Evolutionary conservation across 2,797 vertebrate genomes (phyloP).

Genomic region (Phrynocephalus guinanensis): DNA sequence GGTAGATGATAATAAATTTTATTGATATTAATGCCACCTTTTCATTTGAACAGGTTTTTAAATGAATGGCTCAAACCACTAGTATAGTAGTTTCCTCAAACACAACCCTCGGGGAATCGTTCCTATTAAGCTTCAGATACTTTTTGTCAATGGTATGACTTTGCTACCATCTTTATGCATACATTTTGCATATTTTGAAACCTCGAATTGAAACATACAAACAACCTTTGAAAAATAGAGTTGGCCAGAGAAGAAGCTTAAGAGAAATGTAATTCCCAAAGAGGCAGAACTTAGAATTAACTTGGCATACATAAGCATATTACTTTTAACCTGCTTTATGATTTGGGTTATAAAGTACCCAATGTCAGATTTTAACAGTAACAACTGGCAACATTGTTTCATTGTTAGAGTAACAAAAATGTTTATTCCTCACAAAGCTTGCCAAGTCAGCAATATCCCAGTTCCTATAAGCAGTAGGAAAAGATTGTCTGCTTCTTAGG

Average conservation of each 20-base stretch:
- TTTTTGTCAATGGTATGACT: no score
- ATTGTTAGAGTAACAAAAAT: background rate
- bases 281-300: background rate
- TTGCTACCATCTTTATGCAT: background rate
- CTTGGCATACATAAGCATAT: background rate
- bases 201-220: no score
- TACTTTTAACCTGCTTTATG: background rate
- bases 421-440: background rate
- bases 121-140: background rate
- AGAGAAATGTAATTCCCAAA: background rate
- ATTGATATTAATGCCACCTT: background rate
- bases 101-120: background rate
- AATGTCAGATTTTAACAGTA: background rate
- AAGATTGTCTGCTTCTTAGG: no score
- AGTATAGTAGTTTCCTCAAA: background rate
- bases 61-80: background rate
- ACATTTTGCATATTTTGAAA: background rate
- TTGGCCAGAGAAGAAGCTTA: background rate
- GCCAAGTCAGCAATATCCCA: no score
- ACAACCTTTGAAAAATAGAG: background rate
- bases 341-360: no score
- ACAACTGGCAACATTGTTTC: background rate
- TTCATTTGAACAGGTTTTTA: background rate
- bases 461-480: no score
- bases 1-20: background rate